Evolutionary conservation across 2,797 vertebrate species (phyloP), one percentile per base, ranked within the genome.

Genomic region (Hippocampus kuda): DNA sequence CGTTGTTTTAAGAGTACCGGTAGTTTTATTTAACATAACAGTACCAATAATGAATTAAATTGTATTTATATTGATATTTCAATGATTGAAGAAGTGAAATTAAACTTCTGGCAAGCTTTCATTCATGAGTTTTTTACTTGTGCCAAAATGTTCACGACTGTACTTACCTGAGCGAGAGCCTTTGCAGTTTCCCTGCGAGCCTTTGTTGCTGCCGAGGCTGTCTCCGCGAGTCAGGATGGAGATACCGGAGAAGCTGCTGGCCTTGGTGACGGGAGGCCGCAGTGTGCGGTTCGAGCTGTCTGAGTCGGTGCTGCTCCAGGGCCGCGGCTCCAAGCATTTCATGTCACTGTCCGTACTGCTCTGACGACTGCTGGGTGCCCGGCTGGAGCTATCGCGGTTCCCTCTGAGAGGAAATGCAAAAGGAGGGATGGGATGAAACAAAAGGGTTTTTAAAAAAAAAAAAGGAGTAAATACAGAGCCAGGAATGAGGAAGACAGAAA

Each of bases 161-260:
- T 15, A 9, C 54, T 88, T 72, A 92, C 93, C 90, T 72, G 91
- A 90, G 56, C 92, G 92, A 66, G 91, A 92, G 73, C 91, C 89
- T 84, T 91, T 89, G 85, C 88, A 88, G 80, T 88, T 91, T 76
- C 91, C 91, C 79, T 91, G 89, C 26, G 89, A 90, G 76, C 93
- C 90, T 88, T 96, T 97, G 91, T 93, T 97, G 88, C 93, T 95
- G 53, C 95, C 95, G 7, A 96, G 89, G 88, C 95, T 98, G 88
- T 99, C 97, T 34, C 95, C 96, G 9, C 97, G 90, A 0, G 94
- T 96, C 1, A 99, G 93, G 86, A 99, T 98, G 85, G 97, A 99
- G 90, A 99, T 98, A 71, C 97, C 97, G 3, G 96, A 98, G 90
- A 99, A 98, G 89, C 97, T 99, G 93, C 96, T 98, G 89, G 97